phyloP scores from a whole-genome alignment of 2,113 vertebrate genomes.

The Pteropus alecto region DNA sequence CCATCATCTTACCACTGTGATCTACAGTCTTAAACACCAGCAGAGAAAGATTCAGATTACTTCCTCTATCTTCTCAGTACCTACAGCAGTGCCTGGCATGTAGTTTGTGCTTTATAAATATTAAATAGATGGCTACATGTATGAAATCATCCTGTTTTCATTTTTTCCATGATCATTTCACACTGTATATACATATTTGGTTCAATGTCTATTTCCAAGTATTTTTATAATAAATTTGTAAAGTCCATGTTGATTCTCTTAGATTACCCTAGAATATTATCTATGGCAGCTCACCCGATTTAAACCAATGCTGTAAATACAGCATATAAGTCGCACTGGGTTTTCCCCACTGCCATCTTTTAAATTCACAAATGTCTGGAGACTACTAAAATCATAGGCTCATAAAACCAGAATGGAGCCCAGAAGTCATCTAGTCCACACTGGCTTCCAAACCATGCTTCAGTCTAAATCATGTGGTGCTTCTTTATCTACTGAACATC shows the following conservation, averaged over 20 bases:
- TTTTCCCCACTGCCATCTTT: background rate
- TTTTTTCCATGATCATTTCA: conserved; percentile 22
- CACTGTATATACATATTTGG: background rate
- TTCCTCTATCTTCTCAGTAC: background rate
- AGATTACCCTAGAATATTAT: background rate
- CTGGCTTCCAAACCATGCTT: background rate
- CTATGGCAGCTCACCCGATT: background rate
- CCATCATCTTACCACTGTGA: background rate
- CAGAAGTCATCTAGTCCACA: background rate
- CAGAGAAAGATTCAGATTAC: background rate
- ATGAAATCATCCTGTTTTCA: background rate
- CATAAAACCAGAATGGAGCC: background rate
- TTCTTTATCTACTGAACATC: background rate
- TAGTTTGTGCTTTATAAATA: background rate
- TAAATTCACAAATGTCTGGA: background rate
- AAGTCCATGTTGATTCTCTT: background rate
- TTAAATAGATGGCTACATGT: background rate
- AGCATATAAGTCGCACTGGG: background rate
- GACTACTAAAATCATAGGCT: background rate
- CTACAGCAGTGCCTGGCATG: background rate
- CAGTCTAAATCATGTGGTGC: background rate
- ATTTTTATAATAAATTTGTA: conserved; percentile 24
- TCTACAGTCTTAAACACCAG: background rate
- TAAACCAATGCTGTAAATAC: conserved; percentile 6
- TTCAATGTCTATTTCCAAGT: background rate